phyloP scores from a whole-genome alignment of 2,888 invertebrate species.

The Tinea semifulvella region DNA sequence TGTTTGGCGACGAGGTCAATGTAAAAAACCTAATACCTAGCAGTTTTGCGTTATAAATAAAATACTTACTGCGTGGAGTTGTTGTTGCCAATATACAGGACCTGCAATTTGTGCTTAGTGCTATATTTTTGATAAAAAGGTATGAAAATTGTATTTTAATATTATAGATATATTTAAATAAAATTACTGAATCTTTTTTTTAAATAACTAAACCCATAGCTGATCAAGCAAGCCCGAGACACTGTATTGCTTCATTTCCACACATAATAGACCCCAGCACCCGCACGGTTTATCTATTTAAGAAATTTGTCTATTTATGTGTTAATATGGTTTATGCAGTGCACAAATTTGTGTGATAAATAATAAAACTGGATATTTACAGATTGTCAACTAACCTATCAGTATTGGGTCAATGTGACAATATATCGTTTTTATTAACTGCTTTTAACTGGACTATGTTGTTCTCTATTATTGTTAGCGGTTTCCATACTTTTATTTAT shows the following conservation, averaged over 20 bases:
- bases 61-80: not conserved
- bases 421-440: constrained; percentile 8
- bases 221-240: no score
- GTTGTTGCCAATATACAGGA: constrained; percentile 1
- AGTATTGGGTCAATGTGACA: constrained; percentile 7
- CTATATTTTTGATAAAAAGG: not conserved
- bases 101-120: not conserved
- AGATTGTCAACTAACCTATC: not conserved
- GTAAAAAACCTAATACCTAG: constrained; percentile 1
- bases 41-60: constrained; percentile 6
- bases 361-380: constrained; percentile 2
- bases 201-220: no score
- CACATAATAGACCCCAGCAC: no score
- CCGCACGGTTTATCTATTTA: no score
- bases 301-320: not conserved
- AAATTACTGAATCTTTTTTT: no score
- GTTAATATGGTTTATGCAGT: not conserved
- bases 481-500: not conserved
- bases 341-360: constrained; percentile 3
- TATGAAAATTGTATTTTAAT: not conserved
- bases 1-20: constrained; percentile 3
- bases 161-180: no score
- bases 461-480: not conserved
- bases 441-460: constrained; percentile 4
- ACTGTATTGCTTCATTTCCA: no score